Evolutionary conservation across 2,888 invertebrate species (phyloP).

Genomic region (Xestia c-nigrum): DNA sequence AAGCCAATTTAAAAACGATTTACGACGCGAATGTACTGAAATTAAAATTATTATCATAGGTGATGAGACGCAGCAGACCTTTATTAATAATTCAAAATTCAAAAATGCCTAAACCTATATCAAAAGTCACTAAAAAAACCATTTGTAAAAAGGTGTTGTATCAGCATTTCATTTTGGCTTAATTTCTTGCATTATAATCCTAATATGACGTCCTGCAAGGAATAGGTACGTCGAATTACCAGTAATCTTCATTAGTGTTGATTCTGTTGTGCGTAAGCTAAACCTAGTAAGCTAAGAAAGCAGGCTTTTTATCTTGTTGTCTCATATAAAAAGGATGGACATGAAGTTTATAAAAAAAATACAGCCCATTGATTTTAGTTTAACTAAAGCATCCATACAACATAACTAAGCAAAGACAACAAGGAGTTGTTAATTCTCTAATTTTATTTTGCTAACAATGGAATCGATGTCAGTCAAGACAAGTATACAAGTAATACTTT

Average conservation of each 20-base stretch:
- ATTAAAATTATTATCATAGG: too few relatives aligned
- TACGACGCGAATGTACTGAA: too few relatives aligned
- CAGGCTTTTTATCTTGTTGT: not conserved
- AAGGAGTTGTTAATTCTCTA: not conserved
- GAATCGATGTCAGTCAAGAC: not conserved
- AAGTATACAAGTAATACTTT: not conserved
- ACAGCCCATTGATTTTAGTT: not conserved
- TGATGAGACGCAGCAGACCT: too few relatives aligned
- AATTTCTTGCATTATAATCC: too few relatives aligned
- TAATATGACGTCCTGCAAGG: too few relatives aligned
- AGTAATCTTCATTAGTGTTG: not conserved
- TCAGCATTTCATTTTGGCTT: too few relatives aligned
- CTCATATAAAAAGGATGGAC: not conserved
- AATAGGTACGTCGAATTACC: too few relatives aligned
- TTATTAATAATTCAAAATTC: too few relatives aligned
- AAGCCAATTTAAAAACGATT: too few relatives aligned
- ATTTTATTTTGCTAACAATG: not conserved
- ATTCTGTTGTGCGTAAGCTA: conserved; percentile 1
- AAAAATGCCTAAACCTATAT: too few relatives aligned
- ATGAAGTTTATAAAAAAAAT: not conserved
- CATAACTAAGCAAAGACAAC: not conserved
- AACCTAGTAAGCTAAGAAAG: not conserved
- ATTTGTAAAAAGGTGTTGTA: too few relatives aligned
- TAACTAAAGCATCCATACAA: not conserved
- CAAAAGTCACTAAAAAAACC: too few relatives aligned